Conservation (phyloP, 2,888 invertebrate species). For the Thymelicus lineola region DNA sequence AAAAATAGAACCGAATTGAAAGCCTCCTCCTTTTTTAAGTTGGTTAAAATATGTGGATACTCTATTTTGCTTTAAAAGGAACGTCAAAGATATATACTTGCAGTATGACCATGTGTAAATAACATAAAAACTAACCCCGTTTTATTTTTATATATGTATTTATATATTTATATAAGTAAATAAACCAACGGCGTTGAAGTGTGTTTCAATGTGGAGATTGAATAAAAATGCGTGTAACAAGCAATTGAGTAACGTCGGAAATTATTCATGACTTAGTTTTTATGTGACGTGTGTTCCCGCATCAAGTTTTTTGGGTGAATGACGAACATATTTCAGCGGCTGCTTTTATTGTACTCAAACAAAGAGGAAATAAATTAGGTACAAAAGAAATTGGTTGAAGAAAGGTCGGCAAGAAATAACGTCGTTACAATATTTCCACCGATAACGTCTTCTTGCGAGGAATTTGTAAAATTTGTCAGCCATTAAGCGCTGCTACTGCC, state of each 20-base stretch:
- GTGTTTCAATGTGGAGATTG: conserved; percentile 5
- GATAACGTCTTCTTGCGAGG: conserved; percentile 32
- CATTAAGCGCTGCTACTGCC: conserved; percentile 11
- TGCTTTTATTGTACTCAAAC: conserved; percentile 37
- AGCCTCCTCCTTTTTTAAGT: too few species aligned
- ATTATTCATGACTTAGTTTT: conserved; percentile 37
- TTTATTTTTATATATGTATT: too few species aligned
- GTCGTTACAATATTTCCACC: conserved; percentile 37
- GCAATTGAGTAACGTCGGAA: conserved; percentile 26
- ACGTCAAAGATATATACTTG: too few species aligned
- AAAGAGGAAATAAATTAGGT: conserved; percentile 38
- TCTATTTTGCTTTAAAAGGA: too few species aligned
- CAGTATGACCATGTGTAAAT: too few species aligned
- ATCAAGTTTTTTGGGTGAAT: conserved; percentile 31
- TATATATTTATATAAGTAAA: background rate
- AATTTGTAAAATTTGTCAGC: conserved; percentile 34
- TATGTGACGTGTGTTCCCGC: conserved; percentile 26
- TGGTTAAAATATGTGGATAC: too few species aligned
- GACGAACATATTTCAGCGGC: conserved; percentile 36
- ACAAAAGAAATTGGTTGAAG: conserved; percentile 37
- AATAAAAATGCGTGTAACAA: conserved; percentile 19
- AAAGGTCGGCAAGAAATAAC: conserved; percentile 32
- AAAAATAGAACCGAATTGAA: too few species aligned
- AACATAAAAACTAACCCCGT: too few species aligned
- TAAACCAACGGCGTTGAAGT: background rate